Evolutionary conservation across 2,797 vertebrate genomes (phyloP), one percentile per base, ranked within the genome.

Genomic region (Pangasius macronema): DNA sequence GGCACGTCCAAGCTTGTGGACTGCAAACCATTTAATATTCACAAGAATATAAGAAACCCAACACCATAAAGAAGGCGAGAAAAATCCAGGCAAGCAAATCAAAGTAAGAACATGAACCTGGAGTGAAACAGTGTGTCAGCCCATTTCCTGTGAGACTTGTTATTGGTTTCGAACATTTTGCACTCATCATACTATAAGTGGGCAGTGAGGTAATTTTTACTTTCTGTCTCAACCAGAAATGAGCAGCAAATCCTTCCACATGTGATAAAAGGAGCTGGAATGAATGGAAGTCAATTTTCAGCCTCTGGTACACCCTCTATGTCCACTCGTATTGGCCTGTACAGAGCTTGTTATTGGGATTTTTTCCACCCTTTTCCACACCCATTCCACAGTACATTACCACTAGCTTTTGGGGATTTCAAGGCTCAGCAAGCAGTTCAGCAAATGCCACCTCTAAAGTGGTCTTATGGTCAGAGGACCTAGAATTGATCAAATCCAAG

Each of bases 381-480:
- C 14, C 4, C 57, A 18, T 65, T 85, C 16, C 39, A 42, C 42
- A 77, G 83, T 83, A 87, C 92, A 94, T 94, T 93, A 93, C 91
- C 88, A 86, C 85, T 79, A 90, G 88, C 88, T 92, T 89, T 91
- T 90, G 92, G 89, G 89, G 90, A 93, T 93, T 94, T 92, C 6
- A 3, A 85, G 90, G 93, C 92, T 92, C 89, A 89, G 89, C 91
- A 90, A 92, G 92, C 92, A 92, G 91, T 92, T 94, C 93, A 91
- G 87, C 24, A 24, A 27, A 81, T 89, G 88, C 90, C 91, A 91
- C 89, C 89, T 93, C 85, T 85, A 90, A 92, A 91, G 85, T 91
- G 57, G 85, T 85, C 11, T 85, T 85, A 88, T 53, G 30, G 83
- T 77, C 46, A 27, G 63, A 72, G 63, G 84, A 82, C 8, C 9